phyloP scores from a whole-genome alignment of 53 echinoderm and acorn worm species.

The Apostichopus leukothele region DNA sequence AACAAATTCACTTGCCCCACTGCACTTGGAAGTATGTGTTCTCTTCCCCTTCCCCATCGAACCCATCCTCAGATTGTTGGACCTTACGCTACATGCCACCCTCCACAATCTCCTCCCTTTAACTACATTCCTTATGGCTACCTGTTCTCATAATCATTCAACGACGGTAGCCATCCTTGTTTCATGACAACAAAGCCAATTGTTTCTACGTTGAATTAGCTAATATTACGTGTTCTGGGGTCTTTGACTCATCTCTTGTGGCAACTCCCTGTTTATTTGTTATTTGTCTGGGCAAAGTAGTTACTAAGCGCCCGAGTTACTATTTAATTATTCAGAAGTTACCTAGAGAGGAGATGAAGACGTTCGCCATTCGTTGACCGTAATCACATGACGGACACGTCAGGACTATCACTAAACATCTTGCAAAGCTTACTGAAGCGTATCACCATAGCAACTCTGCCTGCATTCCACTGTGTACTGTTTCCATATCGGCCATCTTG shows the following conservation, averaged over 20 bases:
- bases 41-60: too few relatives aligned
- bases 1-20: too few relatives aligned
- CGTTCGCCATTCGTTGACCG: neutral
- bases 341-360: neutral
- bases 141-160: too few relatives aligned
- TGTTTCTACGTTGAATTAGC: too few relatives aligned
- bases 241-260: neutral
- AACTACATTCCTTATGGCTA: too few relatives aligned
- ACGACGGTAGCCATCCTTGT: too few relatives aligned
- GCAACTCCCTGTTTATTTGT: conserved; percentile 8
- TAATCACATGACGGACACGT: neutral
- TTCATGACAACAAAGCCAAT: too few relatives aligned
- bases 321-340: conserved; percentile 21
- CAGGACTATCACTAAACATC: neutral
- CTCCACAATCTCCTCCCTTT: too few relatives aligned
- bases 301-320: neutral
- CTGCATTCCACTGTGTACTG: conserved; percentile 88
- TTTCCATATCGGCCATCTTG: conserved; percentile 67
- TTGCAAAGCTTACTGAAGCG: conserved; percentile 55
- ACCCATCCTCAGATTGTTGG: too few relatives aligned
- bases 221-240: too few relatives aligned
- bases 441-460: conserved; percentile 82
- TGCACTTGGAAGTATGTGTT: too few relatives aligned
- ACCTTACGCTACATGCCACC: too few relatives aligned
- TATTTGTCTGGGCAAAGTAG: neutral